Base-by-base conservation (phyloP, 2,797 vertebrate species). In the Manis pentadactyla region DNA sequence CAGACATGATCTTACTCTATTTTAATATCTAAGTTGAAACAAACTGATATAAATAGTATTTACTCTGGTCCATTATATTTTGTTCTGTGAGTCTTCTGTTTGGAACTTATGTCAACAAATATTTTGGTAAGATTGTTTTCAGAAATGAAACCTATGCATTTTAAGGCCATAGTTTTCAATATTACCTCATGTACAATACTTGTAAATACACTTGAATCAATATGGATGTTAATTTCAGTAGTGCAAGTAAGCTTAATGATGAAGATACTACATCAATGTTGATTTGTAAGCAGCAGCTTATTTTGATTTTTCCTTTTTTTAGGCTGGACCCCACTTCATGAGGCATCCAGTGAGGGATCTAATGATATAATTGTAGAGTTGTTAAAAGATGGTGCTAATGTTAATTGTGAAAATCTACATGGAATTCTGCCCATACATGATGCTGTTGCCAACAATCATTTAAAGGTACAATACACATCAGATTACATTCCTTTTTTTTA, bases 251-350 rank as follows among this genome's bases (percentile, higher is more conserved):
- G 68, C n/a, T 42, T 95, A 17, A 1, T 81, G 59, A 79, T 93
- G 78, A 86, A 34, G 31, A 61, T 83, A 71, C 23, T 82, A 39
- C 29, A 42, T 93, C 68, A 66, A 63, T 78, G 46, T 85, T 51
- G 42, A 31, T 83, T 64, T 69, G 10, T 87, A 69, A 69, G 21
- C 51, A 81, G 34, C 31, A 94, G 27, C 29, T 81, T 94, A 14
- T 83, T 87, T 84, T 66, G 12, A 46, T 66, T 77, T 81, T 64
- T 94, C 34, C 91, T 29, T 69, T 85, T 95, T 18, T 89, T 98
- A 99, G 99, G 99, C 77, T 99, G 99, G 99, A 99, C 99, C 18
- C 98, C 99, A 81, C 98, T 99, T 94, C 99, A 99, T 81, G 99
- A 99, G 96, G 99, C 99, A 66, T 98, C 98, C 68, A 92, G 0